Conservation (phyloP, 2,888 invertebrate genomes). For the Onchidella celtica region DNA sequence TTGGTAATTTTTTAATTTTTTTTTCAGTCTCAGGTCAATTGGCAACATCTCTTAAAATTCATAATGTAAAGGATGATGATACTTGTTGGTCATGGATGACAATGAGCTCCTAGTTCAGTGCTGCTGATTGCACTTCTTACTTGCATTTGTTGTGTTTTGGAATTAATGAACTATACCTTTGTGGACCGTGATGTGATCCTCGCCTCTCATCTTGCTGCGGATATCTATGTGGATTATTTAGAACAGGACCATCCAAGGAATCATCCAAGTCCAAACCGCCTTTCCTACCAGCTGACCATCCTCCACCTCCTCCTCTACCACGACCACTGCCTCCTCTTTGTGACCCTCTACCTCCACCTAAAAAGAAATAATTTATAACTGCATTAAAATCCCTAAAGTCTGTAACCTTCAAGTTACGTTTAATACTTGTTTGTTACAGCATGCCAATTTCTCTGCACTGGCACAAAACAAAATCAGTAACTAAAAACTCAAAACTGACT, state of each 20-base stretch:
- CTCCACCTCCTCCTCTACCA: conserved; percentile 45
- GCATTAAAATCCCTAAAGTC: conserved; percentile 1
- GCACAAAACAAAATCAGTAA: background rate
- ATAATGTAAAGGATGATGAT: too few relatives aligned
- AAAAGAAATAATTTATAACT: conserved; percentile 55
- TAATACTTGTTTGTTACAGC: too few relatives aligned
- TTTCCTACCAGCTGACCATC: conserved; percentile 48
- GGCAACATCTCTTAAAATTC: too few relatives aligned
- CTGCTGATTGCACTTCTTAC: too few relatives aligned
- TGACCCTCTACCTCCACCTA: conserved; percentile 51
- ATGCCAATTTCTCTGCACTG: too few relatives aligned
- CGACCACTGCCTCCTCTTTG: conserved; percentile 28
- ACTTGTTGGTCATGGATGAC: too few relatives aligned
- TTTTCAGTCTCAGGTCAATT: too few relatives aligned
- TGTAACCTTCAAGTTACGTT: conserved; percentile 12
- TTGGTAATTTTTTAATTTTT: too few relatives aligned
- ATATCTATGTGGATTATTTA: conserved; percentile 35
- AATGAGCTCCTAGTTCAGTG: too few relatives aligned
- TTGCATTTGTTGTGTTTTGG: too few relatives aligned
- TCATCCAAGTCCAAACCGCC: conserved; percentile 55
- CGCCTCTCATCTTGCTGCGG: background rate
- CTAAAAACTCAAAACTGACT: background rate
- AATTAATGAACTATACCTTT: too few relatives aligned
- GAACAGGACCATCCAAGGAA: conserved; percentile 60
- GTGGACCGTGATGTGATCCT: background rate